Evolutionary conservation across 2,113 vertebrate genomes (phyloP).

Genomic region (Vulpes ferrilata): DNA sequence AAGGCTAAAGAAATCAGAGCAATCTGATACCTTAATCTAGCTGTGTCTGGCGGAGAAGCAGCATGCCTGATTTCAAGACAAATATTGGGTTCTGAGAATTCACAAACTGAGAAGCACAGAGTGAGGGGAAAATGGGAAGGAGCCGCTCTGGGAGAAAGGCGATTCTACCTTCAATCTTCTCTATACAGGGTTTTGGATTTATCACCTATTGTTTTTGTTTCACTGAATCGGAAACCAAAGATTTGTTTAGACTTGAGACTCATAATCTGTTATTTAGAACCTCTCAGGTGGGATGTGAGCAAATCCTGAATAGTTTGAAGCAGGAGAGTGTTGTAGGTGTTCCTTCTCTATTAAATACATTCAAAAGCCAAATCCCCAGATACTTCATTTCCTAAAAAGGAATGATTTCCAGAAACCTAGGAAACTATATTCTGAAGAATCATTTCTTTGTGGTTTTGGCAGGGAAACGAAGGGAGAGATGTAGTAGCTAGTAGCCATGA

Average conservation of each 20-base stretch:
- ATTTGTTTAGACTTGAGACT: conserved; percentile 60
- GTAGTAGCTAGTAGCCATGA: background rate
- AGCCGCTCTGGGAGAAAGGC: background rate
- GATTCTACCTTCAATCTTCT: background rate
- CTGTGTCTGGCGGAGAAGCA: background rate
- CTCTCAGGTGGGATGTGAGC: background rate
- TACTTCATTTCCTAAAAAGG: conserved; percentile 59
- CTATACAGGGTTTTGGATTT: background rate
- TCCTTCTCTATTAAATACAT: conserved; percentile 31
- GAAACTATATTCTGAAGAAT: conserved; percentile 27
- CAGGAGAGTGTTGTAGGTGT: background rate
- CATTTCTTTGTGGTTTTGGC: conserved; percentile 27
- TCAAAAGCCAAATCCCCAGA: conserved; percentile 54
- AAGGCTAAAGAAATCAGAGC: background rate
- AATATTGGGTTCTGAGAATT: background rate
- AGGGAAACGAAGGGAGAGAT: background rate
- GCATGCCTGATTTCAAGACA: background rate
- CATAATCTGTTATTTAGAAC: conserved; percentile 50
- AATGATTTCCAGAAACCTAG: conserved; percentile 60
- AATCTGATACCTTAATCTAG: background rate
- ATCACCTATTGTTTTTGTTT: background rate
- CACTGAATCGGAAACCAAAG: conserved; percentile 66
- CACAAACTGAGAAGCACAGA: background rate
- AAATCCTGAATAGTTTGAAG: conserved; percentile 53
- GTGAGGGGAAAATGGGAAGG: background rate